These are phyloP conservation scores for Cephalopterus ornatus DNA, from an alignment of 2,113 vertebrate genomes.

Conservation along the genomic window DNA sequence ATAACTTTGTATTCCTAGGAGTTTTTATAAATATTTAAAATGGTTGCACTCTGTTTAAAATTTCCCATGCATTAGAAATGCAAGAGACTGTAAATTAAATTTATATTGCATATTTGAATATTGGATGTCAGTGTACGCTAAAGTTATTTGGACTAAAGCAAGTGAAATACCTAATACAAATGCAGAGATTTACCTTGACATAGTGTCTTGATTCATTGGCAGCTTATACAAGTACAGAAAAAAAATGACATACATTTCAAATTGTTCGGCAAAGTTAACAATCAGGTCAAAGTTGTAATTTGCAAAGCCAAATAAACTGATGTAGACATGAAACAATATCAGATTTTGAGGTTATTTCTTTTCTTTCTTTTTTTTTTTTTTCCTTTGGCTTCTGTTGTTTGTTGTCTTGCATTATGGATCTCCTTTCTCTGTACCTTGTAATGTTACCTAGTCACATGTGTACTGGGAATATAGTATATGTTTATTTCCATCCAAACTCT, in stretches of 20 bases:
- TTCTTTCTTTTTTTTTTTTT: not conserved
- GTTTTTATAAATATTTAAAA: slow-evolving; percentile 55
- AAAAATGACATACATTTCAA: not conserved
- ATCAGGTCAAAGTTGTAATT: not conserved
- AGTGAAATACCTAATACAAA: slow-evolving; percentile 11
- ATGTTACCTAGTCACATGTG: not conserved
- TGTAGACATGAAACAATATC: not conserved
- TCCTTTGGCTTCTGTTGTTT: not conserved
- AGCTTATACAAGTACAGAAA: not conserved
- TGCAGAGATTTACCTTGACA: slow-evolving; percentile 17
- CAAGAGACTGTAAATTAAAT: slow-evolving; percentile 26
- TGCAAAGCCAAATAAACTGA: not conserved
- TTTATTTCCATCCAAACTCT: not conserved
- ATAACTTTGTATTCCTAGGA: not conserved
- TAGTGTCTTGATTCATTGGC: not conserved
- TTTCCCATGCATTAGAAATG: slow-evolving; percentile 22
- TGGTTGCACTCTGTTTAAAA: not conserved
- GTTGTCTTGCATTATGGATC: not conserved
- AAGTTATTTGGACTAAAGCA: slow-evolving; percentile 15
- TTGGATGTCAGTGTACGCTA: not conserved
- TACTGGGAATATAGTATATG: not conserved
- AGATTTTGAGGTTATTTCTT: not conserved
- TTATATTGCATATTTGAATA: slow-evolving; percentile 19
- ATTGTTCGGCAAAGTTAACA: not conserved
- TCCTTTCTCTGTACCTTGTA: not conserved